These are phyloP conservation scores for Plemyria rubiginata DNA, from an alignment of 2,888 invertebrate species.

Conservation along the genomic window DNA sequence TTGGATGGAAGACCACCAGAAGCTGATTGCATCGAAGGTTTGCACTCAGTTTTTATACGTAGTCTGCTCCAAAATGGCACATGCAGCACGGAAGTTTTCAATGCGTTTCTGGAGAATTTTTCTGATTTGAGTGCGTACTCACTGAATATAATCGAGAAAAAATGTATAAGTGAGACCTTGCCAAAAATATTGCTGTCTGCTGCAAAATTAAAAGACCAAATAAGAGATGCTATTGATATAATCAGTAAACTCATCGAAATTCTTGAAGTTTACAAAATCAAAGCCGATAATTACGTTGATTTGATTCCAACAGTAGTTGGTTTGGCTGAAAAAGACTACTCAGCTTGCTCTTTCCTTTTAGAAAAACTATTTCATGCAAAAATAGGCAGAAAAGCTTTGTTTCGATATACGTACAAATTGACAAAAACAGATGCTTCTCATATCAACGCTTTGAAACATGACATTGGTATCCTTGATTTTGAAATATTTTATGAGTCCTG, in stretches of 20 bases:
- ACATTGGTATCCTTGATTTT: slow-evolving; percentile 46
- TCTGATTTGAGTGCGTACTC: slow-evolving; percentile 57
- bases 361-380: slow-evolving; percentile 49
- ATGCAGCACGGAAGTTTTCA: slow-evolving; percentile 42
- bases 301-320: slow-evolving; percentile 45
- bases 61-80: slow-evolving; percentile 48
- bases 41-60: slow-evolving; percentile 64
- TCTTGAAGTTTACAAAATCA: slow-evolving; percentile 50
- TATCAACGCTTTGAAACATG: slow-evolving; percentile 63
- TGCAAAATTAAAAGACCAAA: slow-evolving; percentile 38
- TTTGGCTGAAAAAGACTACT: slow-evolving; percentile 45
- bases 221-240: slow-evolving; percentile 28
- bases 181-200: slow-evolving; percentile 46
- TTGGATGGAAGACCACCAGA: slow-evolving; percentile 57
- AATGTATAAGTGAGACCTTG: slow-evolving; percentile 41
- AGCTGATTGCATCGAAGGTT: slow-evolving; percentile 60
- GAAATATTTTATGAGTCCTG: slow-evolving; percentile 17
- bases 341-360: slow-evolving; percentile 44
- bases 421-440: slow-evolving; percentile 57
- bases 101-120: slow-evolving; percentile 54
- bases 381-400: slow-evolving; percentile 57
- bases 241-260: slow-evolving; percentile 51
- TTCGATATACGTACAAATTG: slow-evolving; percentile 53
- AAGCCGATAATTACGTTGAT: slow-evolving; percentile 43
- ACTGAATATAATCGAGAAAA: slow-evolving; percentile 51